These are phyloP conservation scores for Platyscapa corneri DNA, from an alignment of 1,140 invertebrate species.

Conservation along the genomic window DNA sequence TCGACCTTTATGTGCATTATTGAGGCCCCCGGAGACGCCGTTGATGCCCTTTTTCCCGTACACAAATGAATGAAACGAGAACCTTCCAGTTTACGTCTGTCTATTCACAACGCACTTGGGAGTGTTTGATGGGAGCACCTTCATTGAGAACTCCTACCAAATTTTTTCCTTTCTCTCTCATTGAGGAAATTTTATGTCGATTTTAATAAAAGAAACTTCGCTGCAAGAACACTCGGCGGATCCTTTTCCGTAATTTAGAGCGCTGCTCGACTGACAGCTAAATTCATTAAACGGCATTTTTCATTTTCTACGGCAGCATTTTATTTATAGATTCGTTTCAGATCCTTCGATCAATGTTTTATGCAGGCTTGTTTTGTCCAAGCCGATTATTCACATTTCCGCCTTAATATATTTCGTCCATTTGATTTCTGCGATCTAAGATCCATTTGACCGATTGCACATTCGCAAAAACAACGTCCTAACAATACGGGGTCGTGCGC, in stretches of 20 bases:
- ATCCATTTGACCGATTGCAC: not conserved
- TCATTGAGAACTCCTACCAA: not conserved
- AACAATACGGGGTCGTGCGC: not conserved
- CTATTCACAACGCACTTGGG: conserved; percentile 29
- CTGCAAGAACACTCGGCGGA: not conserved
- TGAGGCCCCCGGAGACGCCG: not conserved
- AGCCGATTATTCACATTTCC: not conserved
- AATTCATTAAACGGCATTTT: conserved; percentile 16
- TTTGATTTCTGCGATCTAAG: not conserved
- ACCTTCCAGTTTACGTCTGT: conserved; percentile 34
- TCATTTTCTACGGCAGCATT: not conserved
- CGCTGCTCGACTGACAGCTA: not conserved
- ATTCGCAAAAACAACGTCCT: not conserved
- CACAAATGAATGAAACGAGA: conserved; percentile 22
- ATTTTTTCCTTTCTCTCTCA: conserved; percentile 19
- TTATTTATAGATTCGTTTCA: not conserved
- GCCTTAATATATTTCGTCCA: not conserved
- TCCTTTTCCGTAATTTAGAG: conserved; percentile 24
- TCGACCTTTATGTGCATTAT: conserved; percentile 20
- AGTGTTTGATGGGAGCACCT: conserved; percentile 10
- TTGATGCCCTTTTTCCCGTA: conserved; percentile 32
- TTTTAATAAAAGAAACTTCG: conserved; percentile 3
- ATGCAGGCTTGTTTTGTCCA: not conserved
- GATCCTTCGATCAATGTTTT: not conserved
- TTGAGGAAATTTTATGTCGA: conserved; percentile 24